Evolutionary conservation across 1,140 invertebrate species (phyloP).

Genomic region (Pseudomyrmex flavicornis): DNA sequence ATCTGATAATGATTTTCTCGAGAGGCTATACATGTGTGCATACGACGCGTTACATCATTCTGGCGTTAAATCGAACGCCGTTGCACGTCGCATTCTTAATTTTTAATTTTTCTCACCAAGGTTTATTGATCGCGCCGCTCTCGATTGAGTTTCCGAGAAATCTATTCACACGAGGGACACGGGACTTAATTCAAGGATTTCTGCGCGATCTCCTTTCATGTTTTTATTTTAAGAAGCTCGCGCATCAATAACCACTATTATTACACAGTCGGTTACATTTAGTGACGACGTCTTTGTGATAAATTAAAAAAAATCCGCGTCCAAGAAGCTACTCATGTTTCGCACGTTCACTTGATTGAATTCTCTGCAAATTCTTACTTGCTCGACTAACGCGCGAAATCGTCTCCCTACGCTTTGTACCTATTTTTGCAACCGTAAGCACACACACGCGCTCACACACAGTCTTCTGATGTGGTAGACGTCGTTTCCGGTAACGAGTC

Average conservation of each 20-base stretch:
- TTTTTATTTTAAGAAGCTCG: neutral
- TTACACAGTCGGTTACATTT: neutral
- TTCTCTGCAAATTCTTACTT: neutral
- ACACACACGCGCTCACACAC: neutral
- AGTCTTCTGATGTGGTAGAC: neutral
- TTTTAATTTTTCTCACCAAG: slow-evolving; percentile 17
- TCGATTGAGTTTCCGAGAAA: slow-evolving; percentile 15
- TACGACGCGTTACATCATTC: neutral
- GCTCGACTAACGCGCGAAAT: neutral
- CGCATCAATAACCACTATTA: neutral
- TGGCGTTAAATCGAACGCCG: neutral
- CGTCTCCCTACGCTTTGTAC: neutral
- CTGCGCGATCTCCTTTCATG: neutral
- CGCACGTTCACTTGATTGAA: neutral
- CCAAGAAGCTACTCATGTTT: neutral
- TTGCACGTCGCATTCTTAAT: slow-evolving; percentile 11
- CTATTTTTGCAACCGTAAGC: slow-evolving; percentile 11
- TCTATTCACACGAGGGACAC: neutral
- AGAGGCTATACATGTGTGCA: too few species aligned
- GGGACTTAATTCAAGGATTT: slow-evolving; percentile 8
- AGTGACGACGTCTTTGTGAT: neutral
- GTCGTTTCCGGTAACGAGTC: slow-evolving; percentile 18
- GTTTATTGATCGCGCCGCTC: slow-evolving; percentile 50
- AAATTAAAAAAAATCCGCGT: neutral
- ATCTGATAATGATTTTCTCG: too few species aligned